Base-by-base conservation (phyloP, 2,888 invertebrate species). In the Synanthedon formicaeformis region DNA sequence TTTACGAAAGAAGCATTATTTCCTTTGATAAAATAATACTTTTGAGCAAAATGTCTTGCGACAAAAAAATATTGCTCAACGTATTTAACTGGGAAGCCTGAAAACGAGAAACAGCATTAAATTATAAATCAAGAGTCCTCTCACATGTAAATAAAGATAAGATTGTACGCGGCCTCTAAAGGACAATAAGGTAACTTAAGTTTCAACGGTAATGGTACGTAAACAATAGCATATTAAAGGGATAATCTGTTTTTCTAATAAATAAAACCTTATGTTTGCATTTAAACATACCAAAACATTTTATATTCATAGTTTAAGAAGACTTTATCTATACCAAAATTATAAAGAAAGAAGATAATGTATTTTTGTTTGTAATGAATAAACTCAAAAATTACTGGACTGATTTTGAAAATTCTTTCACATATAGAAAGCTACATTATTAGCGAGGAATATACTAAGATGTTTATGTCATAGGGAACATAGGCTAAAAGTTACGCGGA, bases 161-260 rank as follows among this genome's bases (percentile, higher is more conserved):
- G 56, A 58, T 58, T 58, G 56, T 58, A 53, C 54, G 23, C 23
- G 41, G 49, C 40, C 50, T 50, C 50, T 50, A 54, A 57, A 59
- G 57, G 45, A 45, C 45, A 45, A 45, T 23, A 14, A 50, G 12
- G 27, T 16, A 50, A 50, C 45, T 13, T 14, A 34, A 34, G 34
- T 34, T 34, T 34, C 14, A 14, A 13, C 61, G 52, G 59, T 59
- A 67, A 69, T 67, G 62, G 59, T 58, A 58, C 57, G 58, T 63
- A 58, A 60, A 69, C 66, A 70, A 71, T 63, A 58, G 59, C 53
- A 40, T 14, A 40, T 8, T n/a, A 13, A 6, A 45, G 53, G 62
- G 58, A 65, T 72, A 66, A 71, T 74, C 70, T 72, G 66, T 64
- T 63, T 61, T 63, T 61, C 67, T 74, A 72, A 74, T 75, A 74